These are phyloP conservation scores for Hydriomena furcata DNA, from an alignment of 2,888 invertebrate species.

Conservation along the genomic window DNA sequence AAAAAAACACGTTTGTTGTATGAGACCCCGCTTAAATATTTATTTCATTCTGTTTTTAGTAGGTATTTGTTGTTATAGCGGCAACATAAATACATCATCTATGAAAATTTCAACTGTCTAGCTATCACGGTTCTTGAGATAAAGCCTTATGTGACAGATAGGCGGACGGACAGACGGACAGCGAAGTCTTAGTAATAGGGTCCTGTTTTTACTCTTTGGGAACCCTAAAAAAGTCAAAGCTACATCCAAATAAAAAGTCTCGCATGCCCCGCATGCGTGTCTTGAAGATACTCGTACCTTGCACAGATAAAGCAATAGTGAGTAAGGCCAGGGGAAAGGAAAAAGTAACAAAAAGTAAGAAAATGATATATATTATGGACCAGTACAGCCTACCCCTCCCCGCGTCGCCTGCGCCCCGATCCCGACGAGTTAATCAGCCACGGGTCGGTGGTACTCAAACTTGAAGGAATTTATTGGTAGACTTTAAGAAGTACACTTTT, in stretches of 20 bases:
- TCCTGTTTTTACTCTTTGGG: too few species aligned
- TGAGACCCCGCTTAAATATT: too few species aligned
- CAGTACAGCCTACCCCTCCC: slow-evolving; percentile 46
- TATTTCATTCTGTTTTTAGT: too few species aligned
- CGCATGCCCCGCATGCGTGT: slow-evolving; percentile 23
- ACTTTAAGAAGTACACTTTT: too few species aligned
- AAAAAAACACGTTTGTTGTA: too few species aligned
- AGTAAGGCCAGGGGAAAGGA: slow-evolving; percentile 45
- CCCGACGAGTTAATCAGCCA: slow-evolving; percentile 79
- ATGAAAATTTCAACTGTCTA: too few species aligned
- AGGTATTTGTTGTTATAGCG: too few species aligned
- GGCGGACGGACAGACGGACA: too few species aligned
- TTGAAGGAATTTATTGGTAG: neutral
- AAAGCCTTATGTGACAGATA: too few species aligned
- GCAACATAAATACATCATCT: too few species aligned
- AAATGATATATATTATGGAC: slow-evolving; percentile 68
- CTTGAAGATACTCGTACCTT: slow-evolving; percentile 9
- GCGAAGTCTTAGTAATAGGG: too few species aligned
- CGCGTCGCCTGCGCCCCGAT: slow-evolving; percentile 35
- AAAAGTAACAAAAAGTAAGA: slow-evolving; percentile 58
- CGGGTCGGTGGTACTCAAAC: slow-evolving; percentile 56
- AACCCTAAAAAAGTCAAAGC: slow-evolving; percentile 19
- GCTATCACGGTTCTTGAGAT: too few species aligned
- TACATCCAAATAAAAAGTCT: slow-evolving; percentile 15
- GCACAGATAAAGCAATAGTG: slow-evolving; percentile 4